Evolutionary conservation across 2,888 invertebrate species (phyloP).

Genomic region (Fragum whitleyi): DNA sequence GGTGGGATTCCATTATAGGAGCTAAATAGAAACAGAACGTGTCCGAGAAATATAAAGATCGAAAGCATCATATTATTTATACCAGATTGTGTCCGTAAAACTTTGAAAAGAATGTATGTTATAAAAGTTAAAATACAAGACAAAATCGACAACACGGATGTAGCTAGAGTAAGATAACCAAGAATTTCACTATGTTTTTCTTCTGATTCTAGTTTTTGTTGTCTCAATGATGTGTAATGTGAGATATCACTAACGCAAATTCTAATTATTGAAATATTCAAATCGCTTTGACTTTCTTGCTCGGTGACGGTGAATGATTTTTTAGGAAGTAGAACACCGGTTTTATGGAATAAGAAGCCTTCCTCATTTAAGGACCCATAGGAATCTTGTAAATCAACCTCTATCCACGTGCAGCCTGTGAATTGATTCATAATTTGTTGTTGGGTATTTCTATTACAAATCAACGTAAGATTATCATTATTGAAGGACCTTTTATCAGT

Average conservation of each 20-base stretch:
- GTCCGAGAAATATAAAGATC: background rate
- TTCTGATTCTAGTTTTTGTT: background rate
- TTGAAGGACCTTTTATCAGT: no score
- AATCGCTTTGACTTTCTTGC: background rate
- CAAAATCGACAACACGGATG: conserved; percentile 9
- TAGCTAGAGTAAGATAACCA: background rate
- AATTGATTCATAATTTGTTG: background rate
- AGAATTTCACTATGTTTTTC: background rate
- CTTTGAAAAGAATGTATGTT: background rate
- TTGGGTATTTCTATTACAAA: background rate
- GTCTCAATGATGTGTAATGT: background rate
- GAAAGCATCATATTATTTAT: conserved; percentile 24
- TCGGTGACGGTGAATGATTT: background rate
- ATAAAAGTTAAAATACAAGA: background rate
- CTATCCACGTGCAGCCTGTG: conserved; percentile 9
- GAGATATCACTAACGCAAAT: conserved; percentile 4
- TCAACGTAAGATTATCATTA: background rate
- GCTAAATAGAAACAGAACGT: background rate
- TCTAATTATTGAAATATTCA: background rate
- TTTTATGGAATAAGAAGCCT: background rate
- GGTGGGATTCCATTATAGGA: background rate
- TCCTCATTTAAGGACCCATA: background rate
- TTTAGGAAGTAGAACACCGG: background rate
- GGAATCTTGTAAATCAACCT: background rate
- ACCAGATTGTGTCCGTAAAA: conserved; percentile 20